Evolutionary conservation across 2,113 vertebrate species (phyloP).

Genomic region (Cinclus mexicanus): DNA sequence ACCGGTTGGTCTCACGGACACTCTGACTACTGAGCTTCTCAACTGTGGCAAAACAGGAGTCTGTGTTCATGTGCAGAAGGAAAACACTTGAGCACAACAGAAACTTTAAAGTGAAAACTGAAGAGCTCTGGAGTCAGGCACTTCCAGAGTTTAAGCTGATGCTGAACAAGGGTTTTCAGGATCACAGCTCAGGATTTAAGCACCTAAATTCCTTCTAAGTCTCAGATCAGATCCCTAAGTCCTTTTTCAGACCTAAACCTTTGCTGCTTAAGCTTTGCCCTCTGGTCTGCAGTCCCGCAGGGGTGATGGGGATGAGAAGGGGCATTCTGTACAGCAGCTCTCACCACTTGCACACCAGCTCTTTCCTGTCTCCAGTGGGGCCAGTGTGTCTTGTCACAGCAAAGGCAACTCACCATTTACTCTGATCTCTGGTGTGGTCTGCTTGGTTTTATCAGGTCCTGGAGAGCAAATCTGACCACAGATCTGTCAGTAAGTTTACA

Average conservation of each 20-base stretch:
- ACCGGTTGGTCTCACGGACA: not conserved
- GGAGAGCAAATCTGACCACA: conserved; percentile 58
- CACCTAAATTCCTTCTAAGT: conserved; percentile 11
- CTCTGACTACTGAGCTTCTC: not conserved
- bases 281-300: not conserved
- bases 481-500: conserved; percentile 64
- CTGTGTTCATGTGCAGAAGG: not conserved
- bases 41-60: not conserved
- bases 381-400: not conserved
- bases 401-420: not conserved
- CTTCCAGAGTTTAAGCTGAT: not conserved
- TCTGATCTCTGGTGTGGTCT: conserved; percentile 17
- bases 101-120: not conserved
- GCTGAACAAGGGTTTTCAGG: not conserved
- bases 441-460: conserved; percentile 16
- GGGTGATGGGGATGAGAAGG: not conserved
- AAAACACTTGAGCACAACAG: not conserved
- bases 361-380: not conserved
- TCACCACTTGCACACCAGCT: not conserved
- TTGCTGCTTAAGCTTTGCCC: not conserved
- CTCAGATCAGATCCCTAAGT: not conserved
- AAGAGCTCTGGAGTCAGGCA: not conserved
- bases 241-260: not conserved
- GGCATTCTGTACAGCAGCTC: not conserved
- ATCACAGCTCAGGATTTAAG: not conserved